Conservation (phyloP, 1,140 invertebrate species). For the Zelostemma sp. region DNA sequence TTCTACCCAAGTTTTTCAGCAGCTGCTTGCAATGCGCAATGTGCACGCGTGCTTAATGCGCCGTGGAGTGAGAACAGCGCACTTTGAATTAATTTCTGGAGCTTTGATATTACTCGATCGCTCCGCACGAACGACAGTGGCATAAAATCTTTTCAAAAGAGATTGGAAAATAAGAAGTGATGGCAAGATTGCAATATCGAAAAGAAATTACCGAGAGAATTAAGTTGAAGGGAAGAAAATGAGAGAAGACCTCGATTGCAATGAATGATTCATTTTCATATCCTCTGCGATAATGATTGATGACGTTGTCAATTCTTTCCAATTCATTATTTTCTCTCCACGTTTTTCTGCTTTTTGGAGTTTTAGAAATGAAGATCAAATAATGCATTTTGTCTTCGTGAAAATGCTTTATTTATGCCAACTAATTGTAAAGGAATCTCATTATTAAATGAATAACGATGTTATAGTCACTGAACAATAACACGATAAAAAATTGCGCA, state of each 20-base stretch:
- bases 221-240: too few species aligned
- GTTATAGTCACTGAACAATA: conserved; percentile 1
- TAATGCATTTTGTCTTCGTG: too few species aligned
- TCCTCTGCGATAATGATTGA: too few species aligned
- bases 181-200: not conserved
- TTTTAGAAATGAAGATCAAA: too few species aligned
- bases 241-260: too few species aligned
- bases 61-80: conserved; percentile 7
- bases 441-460: not conserved
- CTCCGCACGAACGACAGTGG: not conserved
- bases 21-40: conserved; percentile 14
- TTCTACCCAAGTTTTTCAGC: not conserved
- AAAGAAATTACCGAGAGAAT: too few species aligned
- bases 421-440: too few species aligned
- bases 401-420: too few species aligned
- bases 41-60: conserved; percentile 18
- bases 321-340: too few species aligned
- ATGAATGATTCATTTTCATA: too few species aligned
- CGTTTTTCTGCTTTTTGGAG: too few species aligned
- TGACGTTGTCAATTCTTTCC: too few species aligned
- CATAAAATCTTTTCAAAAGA: conserved; percentile 1
- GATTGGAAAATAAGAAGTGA: conserved; percentile 1
- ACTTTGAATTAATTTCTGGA: conserved; percentile 25
- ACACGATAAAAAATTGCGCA: conserved; percentile 18
- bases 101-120: conserved; percentile 17